Percentiles rank a stretch among this genome's conserved stretches.
phyloP scores from a whole-genome alignment of 2,797 vertebrate genomes.

The Danio tinwini region DNA sequence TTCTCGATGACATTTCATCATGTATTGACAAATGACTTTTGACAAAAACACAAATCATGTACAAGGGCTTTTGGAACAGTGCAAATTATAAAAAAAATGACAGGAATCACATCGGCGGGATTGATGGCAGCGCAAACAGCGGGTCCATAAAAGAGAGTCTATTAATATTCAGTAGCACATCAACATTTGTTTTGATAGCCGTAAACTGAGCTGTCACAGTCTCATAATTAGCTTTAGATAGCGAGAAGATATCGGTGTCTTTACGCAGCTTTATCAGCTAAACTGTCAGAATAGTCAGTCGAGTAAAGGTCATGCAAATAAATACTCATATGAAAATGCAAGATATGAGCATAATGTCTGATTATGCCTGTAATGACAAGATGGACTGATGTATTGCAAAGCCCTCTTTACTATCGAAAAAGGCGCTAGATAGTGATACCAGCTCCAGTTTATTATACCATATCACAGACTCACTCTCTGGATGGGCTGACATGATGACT shows the following conservation, averaged over 20 bases:
- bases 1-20: constrained; percentile 46
- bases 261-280: constrained; percentile 19
- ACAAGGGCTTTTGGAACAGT: background rate
- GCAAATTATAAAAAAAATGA: constrained; percentile 46
- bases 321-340: background rate
- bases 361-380: background rate
- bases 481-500: background rate
- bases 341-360: background rate
- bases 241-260: background rate
- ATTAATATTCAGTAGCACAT: constrained; percentile 11
- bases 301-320: constrained; percentile 25
- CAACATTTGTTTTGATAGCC: background rate
- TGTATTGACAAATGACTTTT: constrained; percentile 63
- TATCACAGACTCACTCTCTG: background rate
- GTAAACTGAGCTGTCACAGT: background rate
- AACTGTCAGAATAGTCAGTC: constrained; percentile 24
- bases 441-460: background rate
- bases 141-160: background rate
- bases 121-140: background rate
- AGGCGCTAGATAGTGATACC: background rate
- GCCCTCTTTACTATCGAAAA: background rate
- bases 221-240: constrained; percentile 16
- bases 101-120: constrained; percentile 5
- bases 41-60: constrained; percentile 14
- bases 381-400: background rate